These are phyloP conservation scores for Eublepharis macularius DNA, from an alignment of 2,113 vertebrate genomes.

Conservation along the genomic window DNA sequence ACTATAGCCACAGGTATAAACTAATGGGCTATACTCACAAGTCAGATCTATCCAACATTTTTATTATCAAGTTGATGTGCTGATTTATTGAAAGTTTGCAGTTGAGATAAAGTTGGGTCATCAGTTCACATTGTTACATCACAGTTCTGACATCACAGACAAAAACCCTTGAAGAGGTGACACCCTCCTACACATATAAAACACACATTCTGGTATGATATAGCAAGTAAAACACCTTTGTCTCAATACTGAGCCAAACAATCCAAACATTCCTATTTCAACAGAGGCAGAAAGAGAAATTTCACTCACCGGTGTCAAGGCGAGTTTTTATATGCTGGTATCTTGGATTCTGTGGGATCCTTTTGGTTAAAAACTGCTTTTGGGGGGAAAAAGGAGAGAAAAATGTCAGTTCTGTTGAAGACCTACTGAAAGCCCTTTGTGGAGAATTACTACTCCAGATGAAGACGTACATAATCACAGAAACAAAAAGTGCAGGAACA, in stretches of 20 bases:
- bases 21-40: background rate
- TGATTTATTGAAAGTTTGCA: background rate
- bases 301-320: constrained; percentile 87
- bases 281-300: too few relatives aligned
- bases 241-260: fast-evolving
- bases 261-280: fast-evolving
- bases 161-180: background rate
- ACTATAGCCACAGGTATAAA: background rate
- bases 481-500: background rate
- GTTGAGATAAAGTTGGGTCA: background rate
- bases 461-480: background rate
- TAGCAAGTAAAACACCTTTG: background rate
- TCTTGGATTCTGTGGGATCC: constrained; percentile 87
- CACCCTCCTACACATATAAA: background rate
- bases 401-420: fast-evolving
- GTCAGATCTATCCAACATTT: background rate
- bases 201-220: fast-evolving
- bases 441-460: background rate
- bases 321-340: constrained; percentile 89
- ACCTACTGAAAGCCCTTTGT: fast-evolving
- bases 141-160: background rate
- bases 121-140: background rate
- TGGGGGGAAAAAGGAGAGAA: background rate
- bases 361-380: constrained; percentile 84
- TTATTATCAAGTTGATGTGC: background rate